phyloP scores from a whole-genome alignment of 1,140 invertebrate species.

The Brachionus rubens region DNA sequence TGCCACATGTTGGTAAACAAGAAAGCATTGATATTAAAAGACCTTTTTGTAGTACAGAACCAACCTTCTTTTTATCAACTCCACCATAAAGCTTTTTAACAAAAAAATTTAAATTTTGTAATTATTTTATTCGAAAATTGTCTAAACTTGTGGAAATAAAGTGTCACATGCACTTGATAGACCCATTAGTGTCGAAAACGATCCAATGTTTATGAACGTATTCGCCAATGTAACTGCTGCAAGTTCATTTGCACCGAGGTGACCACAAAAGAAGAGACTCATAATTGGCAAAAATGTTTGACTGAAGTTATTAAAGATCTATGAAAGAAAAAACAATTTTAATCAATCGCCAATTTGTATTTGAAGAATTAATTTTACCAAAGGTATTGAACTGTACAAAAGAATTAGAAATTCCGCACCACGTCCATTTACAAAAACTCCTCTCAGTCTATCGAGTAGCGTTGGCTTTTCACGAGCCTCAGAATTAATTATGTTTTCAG shows the following conservation, averaged over 20 bases:
- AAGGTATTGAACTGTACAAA: not conserved
- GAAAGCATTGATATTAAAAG: not conserved
- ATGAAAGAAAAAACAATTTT: not conserved
- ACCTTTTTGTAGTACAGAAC: slow-evolving; percentile 28
- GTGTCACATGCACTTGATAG: slow-evolving; percentile 37
- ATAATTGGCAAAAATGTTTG: slow-evolving; percentile 37
- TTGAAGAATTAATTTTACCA: not conserved
- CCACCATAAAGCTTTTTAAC: not conserved
- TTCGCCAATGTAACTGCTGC: slow-evolving; percentile 30
- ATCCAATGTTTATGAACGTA: slow-evolving; percentile 40
- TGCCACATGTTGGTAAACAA: slow-evolving; percentile 11
- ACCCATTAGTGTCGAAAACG: slow-evolving; percentile 12
- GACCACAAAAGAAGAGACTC: slow-evolving; percentile 37
- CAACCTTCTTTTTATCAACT: slow-evolving; percentile 15
- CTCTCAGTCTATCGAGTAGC: no score
- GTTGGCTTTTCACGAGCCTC: no score
- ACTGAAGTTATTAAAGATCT: slow-evolving; percentile 36
- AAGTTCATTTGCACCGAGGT: slow-evolving; percentile 26
- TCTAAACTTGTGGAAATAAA: slow-evolving; percentile 36
- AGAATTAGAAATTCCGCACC: not conserved
- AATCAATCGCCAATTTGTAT: not conserved
- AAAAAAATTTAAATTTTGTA: not conserved
- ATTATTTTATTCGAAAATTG: not conserved
- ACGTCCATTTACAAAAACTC: not conserved
- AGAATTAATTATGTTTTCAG: no score